These are phyloP conservation scores for Crocuta crocuta DNA, from an alignment of 2,113 vertebrate genomes.

Conservation along the genomic window DNA sequence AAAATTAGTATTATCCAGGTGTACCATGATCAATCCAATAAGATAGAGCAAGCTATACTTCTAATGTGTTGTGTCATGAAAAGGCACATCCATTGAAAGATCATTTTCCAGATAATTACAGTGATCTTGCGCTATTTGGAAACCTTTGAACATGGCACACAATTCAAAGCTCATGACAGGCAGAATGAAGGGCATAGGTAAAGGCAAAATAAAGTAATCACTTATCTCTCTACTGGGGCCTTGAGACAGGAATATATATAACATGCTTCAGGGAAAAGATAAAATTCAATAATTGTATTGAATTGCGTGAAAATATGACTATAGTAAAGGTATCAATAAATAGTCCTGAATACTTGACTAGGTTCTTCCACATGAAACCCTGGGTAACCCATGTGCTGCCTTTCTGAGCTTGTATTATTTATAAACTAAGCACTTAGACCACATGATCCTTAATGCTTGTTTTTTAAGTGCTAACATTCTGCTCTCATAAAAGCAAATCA, in stretches of 20 bases:
- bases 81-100: neutral
- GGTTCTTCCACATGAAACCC: neutral
- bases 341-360: neutral
- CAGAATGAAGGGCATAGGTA: neutral
- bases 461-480: conserved; percentile 13
- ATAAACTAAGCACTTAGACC: neutral
- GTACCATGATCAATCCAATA: neutral
- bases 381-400: neutral
- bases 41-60: neutral
- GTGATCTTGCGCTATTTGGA: neutral
- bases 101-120: conserved; percentile 4
- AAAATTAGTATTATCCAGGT: neutral
- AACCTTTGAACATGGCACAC: neutral
- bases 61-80: neutral
- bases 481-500: conserved; percentile 23
- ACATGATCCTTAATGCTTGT: neutral
- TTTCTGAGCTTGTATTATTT: neutral
- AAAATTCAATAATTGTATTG: neutral
- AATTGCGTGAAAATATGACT: conserved; percentile 15
- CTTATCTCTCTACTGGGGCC: neutral
- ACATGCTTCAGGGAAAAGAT: neutral
- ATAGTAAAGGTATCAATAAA: neutral
- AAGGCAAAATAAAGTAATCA: neutral
- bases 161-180: neutral
- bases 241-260: neutral